A percentile compares a stretch with the other conserved stretches of the same genome.
Evolutionary conservation across 2,797 vertebrate species (phyloP).

Genomic region (Oreochromis mossambicus): DNA sequence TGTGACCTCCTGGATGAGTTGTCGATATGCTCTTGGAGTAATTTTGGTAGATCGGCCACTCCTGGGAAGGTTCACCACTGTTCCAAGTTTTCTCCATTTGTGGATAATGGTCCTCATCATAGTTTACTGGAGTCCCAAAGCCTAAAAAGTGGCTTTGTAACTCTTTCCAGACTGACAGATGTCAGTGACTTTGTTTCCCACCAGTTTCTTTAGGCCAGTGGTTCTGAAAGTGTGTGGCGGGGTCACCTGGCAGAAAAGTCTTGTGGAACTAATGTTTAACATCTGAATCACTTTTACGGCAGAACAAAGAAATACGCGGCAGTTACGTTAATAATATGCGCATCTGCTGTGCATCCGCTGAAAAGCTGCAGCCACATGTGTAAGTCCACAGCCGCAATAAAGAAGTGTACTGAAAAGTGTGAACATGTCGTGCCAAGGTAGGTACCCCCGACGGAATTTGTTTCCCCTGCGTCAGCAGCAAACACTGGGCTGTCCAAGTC

Average conservation of each 20-base stretch:
- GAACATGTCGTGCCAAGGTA: background rate
- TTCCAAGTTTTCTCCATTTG: background rate
- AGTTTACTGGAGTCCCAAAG: background rate
- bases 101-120: accelerated
- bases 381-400: background rate
- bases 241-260: background rate
- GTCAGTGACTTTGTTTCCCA: background rate
- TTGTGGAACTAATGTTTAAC: background rate
- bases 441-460: background rate
- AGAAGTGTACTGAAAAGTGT: background rate
- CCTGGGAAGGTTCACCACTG: background rate
- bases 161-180: background rate
- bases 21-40: background rate
- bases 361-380: background rate
- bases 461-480: background rate
- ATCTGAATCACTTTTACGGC: background rate
- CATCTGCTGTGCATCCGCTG: background rate
- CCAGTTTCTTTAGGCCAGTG: background rate
- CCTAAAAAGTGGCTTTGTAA: accelerated
- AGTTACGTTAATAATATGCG: accelerated
- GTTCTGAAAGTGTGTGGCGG: background rate
- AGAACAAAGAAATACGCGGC: background rate
- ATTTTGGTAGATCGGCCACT: background rate
- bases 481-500: background rate
- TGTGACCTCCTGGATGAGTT: background rate